Conservation (phyloP, 2,888 invertebrate genomes). For the Cloeon dipterum region DNA sequence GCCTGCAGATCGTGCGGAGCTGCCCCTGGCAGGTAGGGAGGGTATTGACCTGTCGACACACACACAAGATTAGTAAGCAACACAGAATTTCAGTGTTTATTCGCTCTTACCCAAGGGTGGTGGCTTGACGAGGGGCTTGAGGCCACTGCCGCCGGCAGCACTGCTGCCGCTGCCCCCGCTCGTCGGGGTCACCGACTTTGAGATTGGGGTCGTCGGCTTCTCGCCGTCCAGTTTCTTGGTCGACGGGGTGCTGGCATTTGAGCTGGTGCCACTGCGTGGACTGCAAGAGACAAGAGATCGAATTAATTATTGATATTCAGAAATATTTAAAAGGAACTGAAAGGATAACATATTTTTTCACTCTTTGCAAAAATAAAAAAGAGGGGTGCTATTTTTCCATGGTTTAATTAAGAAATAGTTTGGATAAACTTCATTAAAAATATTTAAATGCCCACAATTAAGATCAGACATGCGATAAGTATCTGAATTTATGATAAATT, state of each 20-base stretch:
- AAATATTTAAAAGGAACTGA: too few species aligned
- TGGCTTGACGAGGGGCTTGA: constrained; percentile 26
- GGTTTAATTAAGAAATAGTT: too few species aligned
- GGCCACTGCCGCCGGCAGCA: constrained; percentile 21
- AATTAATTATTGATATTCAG: not conserved
- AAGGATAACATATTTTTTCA: too few species aligned
- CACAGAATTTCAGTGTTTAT: too few species aligned
- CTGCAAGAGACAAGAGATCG: constrained; percentile 12
- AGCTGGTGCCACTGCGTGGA: constrained; percentile 62
- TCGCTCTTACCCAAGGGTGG: constrained; percentile 18
- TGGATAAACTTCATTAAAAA: too few species aligned
- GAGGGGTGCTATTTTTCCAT: too few species aligned
- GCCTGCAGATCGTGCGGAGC: constrained; percentile 31
- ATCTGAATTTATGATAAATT: too few species aligned
- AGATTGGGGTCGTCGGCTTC: constrained; percentile 75
- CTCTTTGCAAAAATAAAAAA: not conserved
- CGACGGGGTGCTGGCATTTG: constrained; percentile 76
- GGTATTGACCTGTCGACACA: constrained; percentile 30
- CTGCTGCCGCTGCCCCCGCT: constrained; percentile 25
- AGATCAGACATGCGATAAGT: too few species aligned
- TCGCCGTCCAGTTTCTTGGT: constrained; percentile 64
- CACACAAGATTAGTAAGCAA: too few species aligned
- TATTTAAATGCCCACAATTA: too few species aligned
- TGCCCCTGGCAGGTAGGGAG: constrained; percentile 23
- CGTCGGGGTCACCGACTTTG: constrained; percentile 75